A percentile compares a stretch with the other conserved stretches of the same genome.
These are phyloP conservation scores for Willisornis vidua DNA, from an alignment of 2,113 vertebrate genomes.

Conservation along the genomic window DNA sequence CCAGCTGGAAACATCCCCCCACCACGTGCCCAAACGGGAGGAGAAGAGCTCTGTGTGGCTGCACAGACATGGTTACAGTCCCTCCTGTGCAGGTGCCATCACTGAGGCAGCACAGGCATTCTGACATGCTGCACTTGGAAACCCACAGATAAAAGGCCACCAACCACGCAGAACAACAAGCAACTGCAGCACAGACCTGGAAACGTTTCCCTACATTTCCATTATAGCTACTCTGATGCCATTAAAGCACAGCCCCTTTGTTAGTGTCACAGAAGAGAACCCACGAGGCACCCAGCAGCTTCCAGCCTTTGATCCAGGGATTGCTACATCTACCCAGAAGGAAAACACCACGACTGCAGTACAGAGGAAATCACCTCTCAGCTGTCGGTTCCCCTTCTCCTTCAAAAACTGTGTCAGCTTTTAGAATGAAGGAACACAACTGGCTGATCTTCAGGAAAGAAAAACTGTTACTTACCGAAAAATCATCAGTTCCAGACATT, in stretches of 20 bases:
- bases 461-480: conserved; percentile 71
- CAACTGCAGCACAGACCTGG: neutral
- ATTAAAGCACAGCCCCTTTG: neutral
- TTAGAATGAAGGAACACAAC: neutral
- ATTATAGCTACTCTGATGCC: neutral
- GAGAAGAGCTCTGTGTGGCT: neutral
- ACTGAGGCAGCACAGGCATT: neutral
- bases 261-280: neutral
- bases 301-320: neutral
- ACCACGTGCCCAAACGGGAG: neutral
- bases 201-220: neutral
- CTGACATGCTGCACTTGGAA: neutral
- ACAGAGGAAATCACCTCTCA: neutral
- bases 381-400: neutral
- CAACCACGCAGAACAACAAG: neutral
- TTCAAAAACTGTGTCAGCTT: neutral
- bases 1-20: neutral
- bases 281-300: neutral
- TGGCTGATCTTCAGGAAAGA: conserved; percentile 37
- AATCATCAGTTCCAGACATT: conserved; percentile 76
- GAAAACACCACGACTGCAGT: neutral
- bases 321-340: neutral
- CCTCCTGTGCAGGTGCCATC: neutral
- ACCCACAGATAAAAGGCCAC: neutral
- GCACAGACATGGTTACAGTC: neutral